Evolutionary conservation across 2,888 invertebrate species (phyloP).

Genomic region (Xestia xanthographa): DNA sequence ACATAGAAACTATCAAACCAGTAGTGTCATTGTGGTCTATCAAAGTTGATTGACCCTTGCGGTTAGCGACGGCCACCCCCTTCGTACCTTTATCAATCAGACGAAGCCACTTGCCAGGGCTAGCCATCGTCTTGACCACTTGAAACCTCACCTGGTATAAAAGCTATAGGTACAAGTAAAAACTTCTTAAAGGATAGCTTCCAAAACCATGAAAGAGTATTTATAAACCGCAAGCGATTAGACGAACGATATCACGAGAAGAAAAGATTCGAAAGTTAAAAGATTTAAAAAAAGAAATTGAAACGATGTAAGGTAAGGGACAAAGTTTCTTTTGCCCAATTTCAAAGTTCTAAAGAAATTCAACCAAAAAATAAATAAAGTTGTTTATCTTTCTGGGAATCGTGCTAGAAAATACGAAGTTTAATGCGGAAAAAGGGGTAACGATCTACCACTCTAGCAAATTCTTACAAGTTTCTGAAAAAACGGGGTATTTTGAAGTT

Average conservation of each 20-base stretch:
- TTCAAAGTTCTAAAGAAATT: conserved; percentile 19
- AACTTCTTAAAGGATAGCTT: not conserved
- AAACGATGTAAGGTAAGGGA: not conserved
- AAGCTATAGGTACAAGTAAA: not conserved
- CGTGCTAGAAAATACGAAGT: not conserved
- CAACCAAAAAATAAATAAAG: conserved; percentile 1
- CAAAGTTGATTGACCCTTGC: not conserved
- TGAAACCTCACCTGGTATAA: not conserved
- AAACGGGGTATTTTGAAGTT: not conserved
- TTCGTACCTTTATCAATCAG: not conserved
- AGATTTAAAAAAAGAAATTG: conserved; percentile 25
- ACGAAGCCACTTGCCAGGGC: not conserved
- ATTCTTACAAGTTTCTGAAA: not conserved
- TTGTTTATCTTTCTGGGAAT: conserved; percentile 18
- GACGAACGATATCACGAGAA: conserved; percentile 13
- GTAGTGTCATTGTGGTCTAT: not conserved
- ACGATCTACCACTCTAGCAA: not conserved
- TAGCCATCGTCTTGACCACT: not conserved
- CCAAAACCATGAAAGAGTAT: not conserved
- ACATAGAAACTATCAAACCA: not conserved
- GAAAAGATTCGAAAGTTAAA: conserved; percentile 9
- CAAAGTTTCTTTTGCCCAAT: conserved; percentile 25
- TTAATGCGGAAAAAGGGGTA: not conserved
- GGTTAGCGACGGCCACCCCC: not conserved
- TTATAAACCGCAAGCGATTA: conserved; percentile 20